A percentile compares a stretch with the other conserved stretches of the same genome.
phyloP scores from a whole-genome alignment of 2,797 vertebrate species.

The Enteromius afrohamiltoni region DNA sequence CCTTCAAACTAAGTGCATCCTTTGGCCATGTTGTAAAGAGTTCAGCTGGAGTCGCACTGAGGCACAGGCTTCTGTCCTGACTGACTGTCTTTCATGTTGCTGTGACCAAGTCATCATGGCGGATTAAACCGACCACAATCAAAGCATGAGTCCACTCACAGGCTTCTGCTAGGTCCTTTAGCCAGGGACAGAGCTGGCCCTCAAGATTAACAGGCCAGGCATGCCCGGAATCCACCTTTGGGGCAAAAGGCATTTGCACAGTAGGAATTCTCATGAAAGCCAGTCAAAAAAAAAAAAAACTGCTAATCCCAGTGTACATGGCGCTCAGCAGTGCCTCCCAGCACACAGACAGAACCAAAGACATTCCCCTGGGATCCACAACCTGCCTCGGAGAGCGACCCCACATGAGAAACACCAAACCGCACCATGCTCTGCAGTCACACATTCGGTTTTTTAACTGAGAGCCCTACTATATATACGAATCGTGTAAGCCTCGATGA shows the following conservation, averaged over 20 bases:
- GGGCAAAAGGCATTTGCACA: conserved; percentile 30
- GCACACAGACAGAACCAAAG: not conserved
- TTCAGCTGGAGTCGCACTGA: not conserved
- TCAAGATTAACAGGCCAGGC: conserved; percentile 38
- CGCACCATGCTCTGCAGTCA: not conserved
- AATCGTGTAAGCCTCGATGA: not conserved
- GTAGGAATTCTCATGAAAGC: conserved; percentile 53
- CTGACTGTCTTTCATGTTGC: not conserved
- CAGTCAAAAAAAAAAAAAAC: conserved; percentile 7
- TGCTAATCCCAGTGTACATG: conserved; percentile 30
- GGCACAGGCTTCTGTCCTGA: not conserved
- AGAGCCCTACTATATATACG: not conserved
- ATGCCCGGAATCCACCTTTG: conserved; percentile 56
- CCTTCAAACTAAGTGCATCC: not conserved
- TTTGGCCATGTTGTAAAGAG: not conserved
- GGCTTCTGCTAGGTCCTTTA: not conserved
- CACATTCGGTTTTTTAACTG: not conserved
- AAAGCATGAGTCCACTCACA: not conserved
- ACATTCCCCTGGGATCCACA: not conserved
- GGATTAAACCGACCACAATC: conserved; percentile 19
- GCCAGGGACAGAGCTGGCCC: conserved; percentile 2
- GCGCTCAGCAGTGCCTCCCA: not conserved
- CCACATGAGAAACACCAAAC: not conserved
- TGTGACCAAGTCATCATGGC: conserved; percentile 9
- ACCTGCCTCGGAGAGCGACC: not conserved